Conservation (phyloP, 2,888 invertebrate species). For the Xiphydria camelus region DNA sequence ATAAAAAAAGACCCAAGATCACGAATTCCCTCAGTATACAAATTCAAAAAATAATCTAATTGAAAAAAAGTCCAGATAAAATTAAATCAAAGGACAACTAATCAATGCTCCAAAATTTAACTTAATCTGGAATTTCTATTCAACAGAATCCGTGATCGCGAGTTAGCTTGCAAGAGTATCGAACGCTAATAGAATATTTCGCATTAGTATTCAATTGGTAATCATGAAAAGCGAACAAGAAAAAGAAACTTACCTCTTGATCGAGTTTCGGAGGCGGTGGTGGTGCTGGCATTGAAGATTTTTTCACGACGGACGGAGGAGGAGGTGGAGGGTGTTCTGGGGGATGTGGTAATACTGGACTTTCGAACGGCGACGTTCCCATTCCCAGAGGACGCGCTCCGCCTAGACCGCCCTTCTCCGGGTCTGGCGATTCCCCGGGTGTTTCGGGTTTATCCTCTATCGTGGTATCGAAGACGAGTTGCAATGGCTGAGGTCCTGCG, state of each 20-base stretch:
- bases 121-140: no score
- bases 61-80: conserved; percentile 7
- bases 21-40: no score
- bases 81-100: no score
- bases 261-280: conserved; percentile 65
- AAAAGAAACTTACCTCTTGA: conserved; percentile 61
- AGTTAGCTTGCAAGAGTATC: no score
- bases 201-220: no score
- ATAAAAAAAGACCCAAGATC: no score
- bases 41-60: conserved; percentile 3
- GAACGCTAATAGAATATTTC: no score
- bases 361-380: conserved; percentile 58
- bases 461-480: conserved; percentile 61
- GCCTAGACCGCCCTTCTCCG: conserved; percentile 74
- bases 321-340: conserved; percentile 59
- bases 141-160: no score
- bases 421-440: conserved; percentile 79
- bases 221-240: no score
- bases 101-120: no score
- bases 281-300: conserved; percentile 61
- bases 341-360: conserved; percentile 60
- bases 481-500: conserved; percentile 61
- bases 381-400: conserved; percentile 78
- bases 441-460: conserved; percentile 70
- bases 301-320: conserved; percentile 60